Evolutionary conservation across 2,797 vertebrate species (phyloP).

Genomic region (Nyctalus aviator): DNA sequence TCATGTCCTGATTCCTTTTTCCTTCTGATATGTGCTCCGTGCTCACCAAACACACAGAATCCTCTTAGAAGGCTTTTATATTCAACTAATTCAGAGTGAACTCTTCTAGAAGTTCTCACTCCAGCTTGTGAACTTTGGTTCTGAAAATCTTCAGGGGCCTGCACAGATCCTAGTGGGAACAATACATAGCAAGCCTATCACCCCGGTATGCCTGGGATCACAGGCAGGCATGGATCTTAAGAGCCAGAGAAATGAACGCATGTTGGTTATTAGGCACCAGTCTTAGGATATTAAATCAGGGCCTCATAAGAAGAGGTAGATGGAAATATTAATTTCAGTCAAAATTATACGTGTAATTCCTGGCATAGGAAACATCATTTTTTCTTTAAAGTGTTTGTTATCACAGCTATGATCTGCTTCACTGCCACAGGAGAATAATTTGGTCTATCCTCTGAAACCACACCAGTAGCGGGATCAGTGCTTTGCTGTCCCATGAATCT

Average conservation of each 20-base stretch:
- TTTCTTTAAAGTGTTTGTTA: background rate
- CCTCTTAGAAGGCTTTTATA: constrained; percentile 37
- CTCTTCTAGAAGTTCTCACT: constrained; percentile 32
- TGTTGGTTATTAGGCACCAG: background rate
- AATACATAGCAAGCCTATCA: background rate
- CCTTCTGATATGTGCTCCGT: background rate
- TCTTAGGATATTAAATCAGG: constrained; percentile 43
- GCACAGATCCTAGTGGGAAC: background rate
- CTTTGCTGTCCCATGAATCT: background rate
- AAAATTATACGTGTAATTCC: constrained; percentile 52
- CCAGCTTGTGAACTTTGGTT: constrained; percentile 16
- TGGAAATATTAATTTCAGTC: constrained; percentile 66
- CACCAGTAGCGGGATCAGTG: background rate
- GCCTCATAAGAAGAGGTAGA: constrained; percentile 1
- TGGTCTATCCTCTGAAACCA: background rate
- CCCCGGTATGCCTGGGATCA: background rate
- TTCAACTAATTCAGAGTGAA: background rate
- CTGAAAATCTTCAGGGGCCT: background rate
- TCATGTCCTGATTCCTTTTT: background rate
- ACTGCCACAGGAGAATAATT: background rate
- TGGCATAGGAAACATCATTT: background rate
- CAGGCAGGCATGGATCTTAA: background rate
- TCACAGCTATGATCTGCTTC: background rate
- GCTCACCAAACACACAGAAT: background rate
- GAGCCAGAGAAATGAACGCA: constrained; percentile 15